Percentiles rank a stretch among this genome's conserved stretches.
Conservation (phyloP, 1,140 invertebrate species). For the Caenorhabditis inopinata region DNA sequence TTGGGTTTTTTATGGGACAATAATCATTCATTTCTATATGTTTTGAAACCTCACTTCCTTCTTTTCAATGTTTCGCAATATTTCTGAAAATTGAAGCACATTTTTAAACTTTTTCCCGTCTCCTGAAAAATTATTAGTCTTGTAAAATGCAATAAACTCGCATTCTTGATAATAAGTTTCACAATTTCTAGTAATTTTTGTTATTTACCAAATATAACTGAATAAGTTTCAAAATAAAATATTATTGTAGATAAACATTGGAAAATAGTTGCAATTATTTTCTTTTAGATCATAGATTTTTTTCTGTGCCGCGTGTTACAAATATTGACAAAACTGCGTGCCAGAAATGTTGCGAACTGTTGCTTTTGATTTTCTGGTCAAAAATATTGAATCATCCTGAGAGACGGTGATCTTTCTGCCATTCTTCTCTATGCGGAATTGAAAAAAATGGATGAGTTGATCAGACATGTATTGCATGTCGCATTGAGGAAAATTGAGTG, state of each 20-base stretch:
- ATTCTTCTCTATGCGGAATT: neutral
- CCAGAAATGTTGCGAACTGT: neutral
- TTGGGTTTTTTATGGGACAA: neutral
- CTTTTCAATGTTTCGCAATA: neutral
- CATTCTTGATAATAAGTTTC: too few species aligned
- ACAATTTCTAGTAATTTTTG: too few species aligned
- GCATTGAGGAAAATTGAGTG: slow-evolving; percentile 15
- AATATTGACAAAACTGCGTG: slow-evolving; percentile 7
- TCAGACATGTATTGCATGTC: slow-evolving; percentile 25
- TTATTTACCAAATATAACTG: too few species aligned
- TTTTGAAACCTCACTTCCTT: neutral
- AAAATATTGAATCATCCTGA: neutral
- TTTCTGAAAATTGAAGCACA: neutral
- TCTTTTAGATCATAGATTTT: neutral
- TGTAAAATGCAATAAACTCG: too few species aligned
- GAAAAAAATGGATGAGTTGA: neutral
- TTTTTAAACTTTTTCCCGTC: neutral
- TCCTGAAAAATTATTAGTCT: too few species aligned
- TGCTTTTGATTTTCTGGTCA: neutral
- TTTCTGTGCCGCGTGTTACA: neutral
- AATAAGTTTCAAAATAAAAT: too few species aligned
- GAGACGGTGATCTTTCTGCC: neutral
- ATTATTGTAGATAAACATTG: too few species aligned
- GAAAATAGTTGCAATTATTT: neutral
- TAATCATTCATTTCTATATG: slow-evolving; percentile 4